Evolutionary conservation across 2,113 vertebrate species (phyloP).

Genomic region (Merops nubicus): DNA sequence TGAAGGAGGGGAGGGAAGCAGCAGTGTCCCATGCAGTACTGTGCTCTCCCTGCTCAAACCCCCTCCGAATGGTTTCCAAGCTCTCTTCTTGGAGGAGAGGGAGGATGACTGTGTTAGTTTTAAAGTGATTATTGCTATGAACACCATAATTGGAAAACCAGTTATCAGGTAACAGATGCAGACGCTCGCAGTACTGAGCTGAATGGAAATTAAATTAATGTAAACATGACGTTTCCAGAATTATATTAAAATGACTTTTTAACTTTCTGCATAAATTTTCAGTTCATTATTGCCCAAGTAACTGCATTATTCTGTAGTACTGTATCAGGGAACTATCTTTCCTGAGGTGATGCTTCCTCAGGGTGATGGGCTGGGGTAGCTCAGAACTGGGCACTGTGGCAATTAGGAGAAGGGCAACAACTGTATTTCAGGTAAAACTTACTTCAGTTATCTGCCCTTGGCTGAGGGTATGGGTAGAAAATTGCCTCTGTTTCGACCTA

Average conservation of each 20-base stretch:
- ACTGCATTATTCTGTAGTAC: background rate
- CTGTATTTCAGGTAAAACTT: background rate
- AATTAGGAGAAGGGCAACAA: background rate
- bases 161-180: background rate
- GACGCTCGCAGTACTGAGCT: background rate
- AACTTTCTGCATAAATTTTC: background rate
- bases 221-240: conserved; percentile 21
- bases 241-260: conserved; percentile 26
- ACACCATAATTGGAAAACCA: background rate
- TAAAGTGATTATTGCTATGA: background rate
- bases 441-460: background rate
- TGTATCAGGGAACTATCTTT: background rate
- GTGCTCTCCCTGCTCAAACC: background rate
- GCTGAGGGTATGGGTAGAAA: background rate
- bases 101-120: background rate
- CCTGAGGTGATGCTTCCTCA: background rate
- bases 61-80: background rate
- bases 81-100: background rate
- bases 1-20: background rate
- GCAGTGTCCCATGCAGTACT: rapidly evolving
- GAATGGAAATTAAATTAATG: conserved; percentile 21
- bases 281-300: conserved; percentile 12
- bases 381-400: background rate
- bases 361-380: background rate
- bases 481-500: background rate